Percentiles rank a stretch among this genome's conserved stretches.
These are phyloP conservation scores for Crocuta crocuta DNA, from an alignment of 2,113 vertebrate genomes.

Conservation along the genomic window DNA sequence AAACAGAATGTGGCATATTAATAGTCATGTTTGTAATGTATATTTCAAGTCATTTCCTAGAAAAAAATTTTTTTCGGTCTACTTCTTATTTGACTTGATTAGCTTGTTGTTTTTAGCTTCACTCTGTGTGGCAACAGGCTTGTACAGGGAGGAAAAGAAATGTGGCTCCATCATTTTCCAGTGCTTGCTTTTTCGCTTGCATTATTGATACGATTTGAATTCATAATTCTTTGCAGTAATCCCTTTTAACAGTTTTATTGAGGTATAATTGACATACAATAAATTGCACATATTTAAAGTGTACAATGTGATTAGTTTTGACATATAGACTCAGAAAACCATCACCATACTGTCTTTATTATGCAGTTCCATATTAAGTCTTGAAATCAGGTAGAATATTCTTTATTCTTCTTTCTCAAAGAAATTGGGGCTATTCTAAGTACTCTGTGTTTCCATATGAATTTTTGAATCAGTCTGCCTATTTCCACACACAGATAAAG, in stretches of 20 bases:
- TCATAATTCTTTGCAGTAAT: conserved; percentile 29
- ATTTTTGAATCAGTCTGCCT: conserved; percentile 29
- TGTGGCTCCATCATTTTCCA: background rate
- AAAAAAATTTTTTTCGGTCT: background rate
- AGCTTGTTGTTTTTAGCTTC: background rate
- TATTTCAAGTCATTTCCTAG: background rate
- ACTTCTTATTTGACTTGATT: background rate
- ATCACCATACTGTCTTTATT: background rate
- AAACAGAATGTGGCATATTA: background rate
- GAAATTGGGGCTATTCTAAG: background rate
- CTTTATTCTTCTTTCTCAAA: conserved; percentile 12
- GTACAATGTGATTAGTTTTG: background rate
- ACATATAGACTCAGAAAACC: background rate
- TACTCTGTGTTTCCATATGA: background rate
- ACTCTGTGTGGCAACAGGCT: background rate
- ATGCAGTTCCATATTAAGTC: background rate
- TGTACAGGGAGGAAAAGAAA: background rate
- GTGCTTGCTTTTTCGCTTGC: background rate
- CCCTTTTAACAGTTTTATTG: conserved; percentile 21
- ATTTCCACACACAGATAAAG: background rate
- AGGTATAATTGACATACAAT: conserved; percentile 18
- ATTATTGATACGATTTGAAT: conserved; percentile 47
- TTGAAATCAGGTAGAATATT: background rate
- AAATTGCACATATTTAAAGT: conserved; percentile 23
- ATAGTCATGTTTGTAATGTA: background rate